Base-by-base conservation (phyloP, 2,113 vertebrate genomes). In the Hoplias malabaricus region DNA sequence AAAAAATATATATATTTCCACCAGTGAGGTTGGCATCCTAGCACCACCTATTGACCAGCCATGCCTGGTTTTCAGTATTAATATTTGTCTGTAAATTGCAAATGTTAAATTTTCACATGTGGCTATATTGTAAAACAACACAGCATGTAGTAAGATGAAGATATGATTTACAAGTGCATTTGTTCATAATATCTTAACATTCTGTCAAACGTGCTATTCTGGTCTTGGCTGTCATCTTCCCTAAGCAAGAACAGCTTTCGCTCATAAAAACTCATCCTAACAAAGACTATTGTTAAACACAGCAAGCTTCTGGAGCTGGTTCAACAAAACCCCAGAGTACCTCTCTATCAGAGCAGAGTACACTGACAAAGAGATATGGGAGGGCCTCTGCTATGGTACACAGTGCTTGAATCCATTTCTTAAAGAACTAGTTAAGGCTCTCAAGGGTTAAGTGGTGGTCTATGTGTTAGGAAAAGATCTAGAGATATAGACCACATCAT, bases 241-340 rank as follows among this genome's bases (percentile, higher is more conserved):
- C 42, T 34, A 63, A 63, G 62, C 59, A 19, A 9, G 4, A 36
- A 21, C 27, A 0, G n/a, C 2, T 27, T 40, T 66, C 21, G 46
- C 66, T 10, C 61, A 40, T 23, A 59, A 72, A 53, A 53, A 5
- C n/a, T 61, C 69, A 66, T 42, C 38, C 1, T 46, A 76, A 68
- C 53, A 78, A 33, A 36, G 56, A 19, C 48, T 16, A 25, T 66
- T 79, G 62, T 57, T 31, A 2, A 53, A 69, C 1, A 63, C 59
- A 23, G n/a, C 13, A 63, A 38, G 62, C 48, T 10, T 62, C 77
- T 43, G 29, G 53, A 86, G 63, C 67, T 29, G 56, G 42, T 74
- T 59, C 7, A 53, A 81, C 59, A 76, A 73, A 75, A 77, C 80
- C 81, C 68, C 29, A 61, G 61, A 43, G 57, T 79, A 74, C 68